phyloP scores from a whole-genome alignment of 1,140 invertebrate genomes.

The Xylocopa sonorina region DNA sequence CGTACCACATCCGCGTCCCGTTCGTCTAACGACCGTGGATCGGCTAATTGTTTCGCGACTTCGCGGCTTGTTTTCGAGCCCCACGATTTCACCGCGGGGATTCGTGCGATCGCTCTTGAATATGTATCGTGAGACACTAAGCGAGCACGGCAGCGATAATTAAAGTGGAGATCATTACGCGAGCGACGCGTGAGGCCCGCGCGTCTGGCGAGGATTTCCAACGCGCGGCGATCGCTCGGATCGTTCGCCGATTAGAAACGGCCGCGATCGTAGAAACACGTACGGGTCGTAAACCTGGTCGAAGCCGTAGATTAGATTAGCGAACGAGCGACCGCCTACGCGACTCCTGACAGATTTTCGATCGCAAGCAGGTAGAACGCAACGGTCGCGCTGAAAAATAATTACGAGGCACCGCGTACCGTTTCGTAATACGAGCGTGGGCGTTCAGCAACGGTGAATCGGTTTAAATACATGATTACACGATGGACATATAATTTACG shows the following conservation, averaged over 20 bases:
- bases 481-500: neutral
- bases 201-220: neutral
- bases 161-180: conserved; percentile 10
- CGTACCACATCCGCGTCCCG: neutral
- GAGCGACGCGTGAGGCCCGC: neutral
- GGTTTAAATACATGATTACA: neutral
- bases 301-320: conserved; percentile 1
- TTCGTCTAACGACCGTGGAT: neutral
- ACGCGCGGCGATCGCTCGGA: neutral
- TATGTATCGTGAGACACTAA: neutral
- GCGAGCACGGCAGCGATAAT: neutral
- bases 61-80: neutral
- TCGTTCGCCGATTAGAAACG: neutral
- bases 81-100: neutral
- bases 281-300: neutral
- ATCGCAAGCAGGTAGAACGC: neutral
- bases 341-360: neutral
- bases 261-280: neutral
- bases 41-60: neutral
- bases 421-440: conserved; percentile 3
- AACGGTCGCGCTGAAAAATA: neutral
- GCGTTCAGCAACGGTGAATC: conserved; percentile 10
- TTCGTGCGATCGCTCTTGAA: neutral
- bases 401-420: neutral
- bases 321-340: neutral